phyloP scores from a whole-genome alignment of 2,888 invertebrate genomes.

The Acronicta alni region DNA sequence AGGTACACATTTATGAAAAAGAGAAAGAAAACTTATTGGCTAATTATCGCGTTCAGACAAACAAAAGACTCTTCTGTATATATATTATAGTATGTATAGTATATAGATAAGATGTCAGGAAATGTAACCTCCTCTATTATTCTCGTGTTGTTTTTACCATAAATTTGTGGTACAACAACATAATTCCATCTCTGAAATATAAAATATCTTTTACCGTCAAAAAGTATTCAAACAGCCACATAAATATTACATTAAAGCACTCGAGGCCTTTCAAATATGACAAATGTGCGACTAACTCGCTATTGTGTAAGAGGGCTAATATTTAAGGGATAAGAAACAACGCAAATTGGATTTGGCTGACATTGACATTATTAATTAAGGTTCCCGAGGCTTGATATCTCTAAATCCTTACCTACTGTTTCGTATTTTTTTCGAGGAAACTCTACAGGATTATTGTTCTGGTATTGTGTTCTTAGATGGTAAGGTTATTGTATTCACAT shows the following conservation, averaged over 20 bases:
- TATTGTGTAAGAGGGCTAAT: constrained; percentile 37
- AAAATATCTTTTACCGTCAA: background rate
- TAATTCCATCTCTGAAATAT: background rate
- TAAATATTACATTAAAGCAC: background rate
- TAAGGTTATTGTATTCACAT: constrained; percentile 19
- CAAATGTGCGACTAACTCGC: constrained; percentile 36
- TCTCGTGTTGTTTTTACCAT: too few relatives aligned
- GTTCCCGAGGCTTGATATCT: constrained; percentile 31
- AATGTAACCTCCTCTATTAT: too few relatives aligned
- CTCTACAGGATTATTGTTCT: constrained; percentile 21
- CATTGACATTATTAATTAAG: constrained; percentile 57
- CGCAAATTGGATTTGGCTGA: constrained; percentile 52
- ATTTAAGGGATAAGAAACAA: constrained; percentile 48
- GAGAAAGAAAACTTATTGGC: too few relatives aligned
- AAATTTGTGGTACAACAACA: too few relatives aligned
- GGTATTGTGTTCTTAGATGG: constrained; percentile 18
- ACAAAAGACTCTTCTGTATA: too few relatives aligned
- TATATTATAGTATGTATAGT: too few relatives aligned
- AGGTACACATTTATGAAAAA: too few relatives aligned
- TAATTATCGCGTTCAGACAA: too few relatives aligned
- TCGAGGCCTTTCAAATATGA: constrained; percentile 35
- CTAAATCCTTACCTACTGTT: constrained; percentile 48
- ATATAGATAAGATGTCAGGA: too few relatives aligned
- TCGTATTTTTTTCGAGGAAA: constrained; percentile 44
- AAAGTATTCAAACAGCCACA: constrained; percentile 4